Percentiles rank a stretch among this genome's conserved stretches.
phyloP scores from a whole-genome alignment of 2,888 invertebrate genomes.

The Cosmia pyralina region DNA sequence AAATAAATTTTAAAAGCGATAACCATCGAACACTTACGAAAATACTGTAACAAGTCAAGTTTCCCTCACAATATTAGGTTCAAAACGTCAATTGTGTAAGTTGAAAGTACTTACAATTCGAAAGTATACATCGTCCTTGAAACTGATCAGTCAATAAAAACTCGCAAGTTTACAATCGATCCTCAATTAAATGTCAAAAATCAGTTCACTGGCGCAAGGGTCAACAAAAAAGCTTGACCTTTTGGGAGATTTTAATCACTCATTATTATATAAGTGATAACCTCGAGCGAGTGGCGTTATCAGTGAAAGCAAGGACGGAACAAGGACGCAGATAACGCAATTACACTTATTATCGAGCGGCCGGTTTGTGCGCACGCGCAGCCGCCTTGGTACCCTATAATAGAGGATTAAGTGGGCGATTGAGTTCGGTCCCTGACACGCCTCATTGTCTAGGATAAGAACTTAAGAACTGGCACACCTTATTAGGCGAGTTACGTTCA shows the following conservation, averaged over 20 bases:
- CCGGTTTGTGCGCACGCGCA: constrained; percentile 70
- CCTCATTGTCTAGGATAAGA: constrained; percentile 78
- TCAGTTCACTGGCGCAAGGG: constrained; percentile 71
- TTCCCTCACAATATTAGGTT: constrained; percentile 34
- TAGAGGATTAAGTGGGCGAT: constrained; percentile 77
- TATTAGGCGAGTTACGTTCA: constrained; percentile 57
- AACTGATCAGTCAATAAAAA: constrained; percentile 60
- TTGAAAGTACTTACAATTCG: constrained; percentile 51
- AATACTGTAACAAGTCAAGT: constrained; percentile 35
- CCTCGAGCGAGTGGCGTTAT: constrained; percentile 78
- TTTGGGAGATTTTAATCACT: constrained; percentile 68
- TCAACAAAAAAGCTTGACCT: constrained; percentile 73
- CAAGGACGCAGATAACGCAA: constrained; percentile 86
- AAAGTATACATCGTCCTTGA: constrained; percentile 64
- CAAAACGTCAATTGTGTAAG: constrained; percentile 43
- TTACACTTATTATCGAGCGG: constrained; percentile 83
- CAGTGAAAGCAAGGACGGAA: constrained; percentile 89
- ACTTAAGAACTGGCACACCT: constrained; percentile 68
- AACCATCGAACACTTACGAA: constrained; percentile 45
- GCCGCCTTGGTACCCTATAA: constrained; percentile 69
- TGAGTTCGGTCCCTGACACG: constrained; percentile 77
- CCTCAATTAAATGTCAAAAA: constrained; percentile 72
- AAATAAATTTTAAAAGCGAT: constrained; percentile 41
- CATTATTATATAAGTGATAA: constrained; percentile 79
- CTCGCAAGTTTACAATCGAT: constrained; percentile 55